A percentile compares a stretch with the other conserved stretches of the same genome.
Conservation (phyloP, 2,113 vertebrate species). For the Tetrax tetrax region DNA sequence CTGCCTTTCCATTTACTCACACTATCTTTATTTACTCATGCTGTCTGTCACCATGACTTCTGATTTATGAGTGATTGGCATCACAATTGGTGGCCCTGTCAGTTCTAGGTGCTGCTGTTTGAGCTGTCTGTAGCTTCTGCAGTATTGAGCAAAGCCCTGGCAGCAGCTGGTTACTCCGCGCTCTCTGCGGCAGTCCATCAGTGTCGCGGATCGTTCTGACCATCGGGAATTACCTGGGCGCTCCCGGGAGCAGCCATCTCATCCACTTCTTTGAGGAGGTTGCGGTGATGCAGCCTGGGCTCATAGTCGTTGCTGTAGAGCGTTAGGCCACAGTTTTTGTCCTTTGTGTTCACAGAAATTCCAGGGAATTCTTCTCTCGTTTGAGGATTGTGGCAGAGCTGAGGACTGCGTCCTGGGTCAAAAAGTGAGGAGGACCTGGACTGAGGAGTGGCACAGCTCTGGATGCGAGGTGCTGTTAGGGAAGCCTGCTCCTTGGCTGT, state of each 20-base stretch:
- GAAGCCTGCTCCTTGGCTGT: not conserved
- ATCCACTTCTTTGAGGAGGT: not conserved
- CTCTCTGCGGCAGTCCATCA: not conserved
- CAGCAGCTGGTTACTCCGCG: not conserved
- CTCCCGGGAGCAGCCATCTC: not conserved
- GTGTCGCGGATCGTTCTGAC: not conserved
- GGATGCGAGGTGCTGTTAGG: not conserved
- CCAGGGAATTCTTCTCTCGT: not conserved
- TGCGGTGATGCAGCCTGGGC: not conserved
- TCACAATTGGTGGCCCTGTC: not conserved
- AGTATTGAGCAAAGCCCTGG: not conserved
- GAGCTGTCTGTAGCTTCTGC: not conserved
- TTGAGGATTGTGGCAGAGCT: not conserved
- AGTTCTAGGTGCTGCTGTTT: not conserved
- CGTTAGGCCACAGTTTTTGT: not conserved
- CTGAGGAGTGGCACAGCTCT: not conserved
- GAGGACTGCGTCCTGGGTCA: not conserved
- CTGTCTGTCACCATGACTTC: not conserved
- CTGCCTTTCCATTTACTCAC: not conserved
- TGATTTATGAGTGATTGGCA: not conserved
- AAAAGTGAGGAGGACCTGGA: not conserved
- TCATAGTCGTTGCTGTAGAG: fast-evolving
- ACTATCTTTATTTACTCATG: fast-evolving
- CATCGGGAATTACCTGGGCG: not conserved
- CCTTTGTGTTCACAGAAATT: not conserved